Conservation (phyloP, 2,797 vertebrate genomes). For the Trachops cirrhosus region DNA sequence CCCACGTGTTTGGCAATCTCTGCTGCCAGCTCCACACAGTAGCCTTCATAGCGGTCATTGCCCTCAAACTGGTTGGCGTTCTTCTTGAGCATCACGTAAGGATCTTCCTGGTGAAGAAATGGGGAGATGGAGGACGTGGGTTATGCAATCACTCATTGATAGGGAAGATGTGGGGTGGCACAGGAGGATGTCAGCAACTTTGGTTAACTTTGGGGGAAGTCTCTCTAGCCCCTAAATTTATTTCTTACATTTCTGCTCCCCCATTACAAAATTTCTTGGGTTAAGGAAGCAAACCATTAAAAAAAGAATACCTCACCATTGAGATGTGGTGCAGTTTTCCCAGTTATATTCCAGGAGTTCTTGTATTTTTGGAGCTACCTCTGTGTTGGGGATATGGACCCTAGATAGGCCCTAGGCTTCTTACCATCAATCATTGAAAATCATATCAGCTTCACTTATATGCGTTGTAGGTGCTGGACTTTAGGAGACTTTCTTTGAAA, state of each 20-base stretch:
- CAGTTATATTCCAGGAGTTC: not conserved
- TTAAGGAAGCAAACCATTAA: slow-evolving; percentile 1
- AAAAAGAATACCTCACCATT: not conserved
- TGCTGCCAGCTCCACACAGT: slow-evolving; percentile 96
- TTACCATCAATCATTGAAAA: not conserved
- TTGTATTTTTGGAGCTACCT: not conserved
- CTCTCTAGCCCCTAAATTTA: not conserved
- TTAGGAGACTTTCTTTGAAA: not conserved
- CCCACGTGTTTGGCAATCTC: slow-evolving; percentile 98
- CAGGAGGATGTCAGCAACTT: not conserved
- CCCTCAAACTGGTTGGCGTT: slow-evolving; percentile 94
- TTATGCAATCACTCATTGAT: not conserved
- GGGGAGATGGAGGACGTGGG: not conserved
- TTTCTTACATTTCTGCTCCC: not conserved
- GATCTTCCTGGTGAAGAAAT: slow-evolving; percentile 90
- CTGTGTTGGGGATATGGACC: not conserved
- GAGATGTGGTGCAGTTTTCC: not conserved
- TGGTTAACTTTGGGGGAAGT: not conserved
- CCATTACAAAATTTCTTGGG: not conserved
- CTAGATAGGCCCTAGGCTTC: not conserved
- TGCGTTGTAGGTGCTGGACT: not conserved
- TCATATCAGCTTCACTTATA: not conserved
- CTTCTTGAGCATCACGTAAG: slow-evolving; percentile 99
- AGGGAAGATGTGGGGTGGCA: not conserved
- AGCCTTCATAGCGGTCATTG: slow-evolving; percentile 97